Conservation (phyloP, 2,113 vertebrate species). For the Pomatorhinus ruficollis region DNA sequence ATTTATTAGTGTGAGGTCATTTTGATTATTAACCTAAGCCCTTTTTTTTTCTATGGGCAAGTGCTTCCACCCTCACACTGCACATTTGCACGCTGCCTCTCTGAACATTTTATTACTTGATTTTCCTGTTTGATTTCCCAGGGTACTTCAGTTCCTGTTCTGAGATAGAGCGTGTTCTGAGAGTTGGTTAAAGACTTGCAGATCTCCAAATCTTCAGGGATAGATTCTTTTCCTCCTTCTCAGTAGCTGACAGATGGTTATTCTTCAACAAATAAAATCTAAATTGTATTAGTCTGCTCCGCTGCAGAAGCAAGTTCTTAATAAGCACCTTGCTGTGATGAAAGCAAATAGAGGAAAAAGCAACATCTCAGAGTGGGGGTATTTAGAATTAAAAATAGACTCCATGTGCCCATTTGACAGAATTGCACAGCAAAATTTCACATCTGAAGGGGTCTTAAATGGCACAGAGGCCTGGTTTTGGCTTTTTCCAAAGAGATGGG, state of each 20-base stretch:
- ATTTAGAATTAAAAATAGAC: slow-evolving; percentile 41
- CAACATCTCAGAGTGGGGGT: not conserved
- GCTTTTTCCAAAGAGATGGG: not conserved
- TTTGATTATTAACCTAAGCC: slow-evolving; percentile 44
- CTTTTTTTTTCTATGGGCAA: slow-evolving; percentile 31
- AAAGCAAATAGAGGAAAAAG: slow-evolving; percentile 58
- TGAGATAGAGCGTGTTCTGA: not conserved
- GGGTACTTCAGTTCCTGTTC: slow-evolving; percentile 50
- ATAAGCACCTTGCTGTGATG: slow-evolving; percentile 45
- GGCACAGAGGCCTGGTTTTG: not conserved
- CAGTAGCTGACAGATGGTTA: slow-evolving; percentile 65
- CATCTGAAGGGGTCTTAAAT: not conserved
- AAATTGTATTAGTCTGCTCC: not conserved
- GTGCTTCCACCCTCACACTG: not conserved
- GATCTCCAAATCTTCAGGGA: slow-evolving; percentile 29
- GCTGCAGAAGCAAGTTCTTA: slow-evolving; percentile 34
- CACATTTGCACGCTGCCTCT: not conserved
- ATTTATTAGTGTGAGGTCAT: slow-evolving; percentile 40
- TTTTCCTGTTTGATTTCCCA: slow-evolving; percentile 67
- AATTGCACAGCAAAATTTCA: not conserved
- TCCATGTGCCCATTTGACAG: not conserved
- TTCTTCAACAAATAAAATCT: slow-evolving; percentile 53
- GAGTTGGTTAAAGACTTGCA: slow-evolving; percentile 14
- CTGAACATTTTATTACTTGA: slow-evolving; percentile 17
- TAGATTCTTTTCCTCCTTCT: slow-evolving; percentile 29